Conservation (phyloP, 2,888 invertebrate species). For the Rhimphoctona megacephalus region DNA sequence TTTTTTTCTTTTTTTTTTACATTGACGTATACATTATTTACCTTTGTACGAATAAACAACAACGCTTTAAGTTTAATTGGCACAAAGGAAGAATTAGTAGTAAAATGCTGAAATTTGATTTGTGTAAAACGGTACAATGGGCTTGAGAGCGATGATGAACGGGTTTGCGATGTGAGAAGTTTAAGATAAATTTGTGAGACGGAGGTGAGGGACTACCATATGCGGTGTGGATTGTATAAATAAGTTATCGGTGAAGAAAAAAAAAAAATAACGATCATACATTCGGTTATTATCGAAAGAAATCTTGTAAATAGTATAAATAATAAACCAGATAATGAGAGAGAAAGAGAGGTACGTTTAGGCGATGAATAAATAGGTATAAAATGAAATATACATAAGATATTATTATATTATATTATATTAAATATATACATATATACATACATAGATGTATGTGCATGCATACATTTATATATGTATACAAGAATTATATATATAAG, state of each 20-base stretch:
- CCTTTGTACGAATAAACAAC: constrained; percentile 23
- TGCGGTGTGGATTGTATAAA: constrained; percentile 64
- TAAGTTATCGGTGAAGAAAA: constrained; percentile 42
- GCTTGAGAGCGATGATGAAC: constrained; percentile 64
- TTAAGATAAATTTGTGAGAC: constrained; percentile 68
- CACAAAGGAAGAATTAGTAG: constrained; percentile 76
- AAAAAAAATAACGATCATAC: constrained; percentile 60
- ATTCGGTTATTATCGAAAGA: constrained; percentile 76
- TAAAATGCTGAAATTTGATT: constrained; percentile 54
- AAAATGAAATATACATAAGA: constrained; percentile 84
- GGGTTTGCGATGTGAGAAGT: constrained; percentile 67
- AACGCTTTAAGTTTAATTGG: constrained; percentile 66
- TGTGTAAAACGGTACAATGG: neutral
- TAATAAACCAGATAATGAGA: constrained; percentile 72
- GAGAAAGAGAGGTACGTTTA: constrained; percentile 76
- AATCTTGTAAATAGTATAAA: constrained; percentile 83
- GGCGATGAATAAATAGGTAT: constrained; percentile 82
- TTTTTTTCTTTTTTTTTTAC: neutral
- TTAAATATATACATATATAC: constrained; percentile 76
- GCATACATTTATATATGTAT: constrained; percentile 72
- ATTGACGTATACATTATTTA: constrained; percentile 10
- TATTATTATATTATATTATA: constrained; percentile 81
- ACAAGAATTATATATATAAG: constrained; percentile 77
- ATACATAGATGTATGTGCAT: constrained; percentile 72
- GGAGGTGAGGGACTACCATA: constrained; percentile 55